Percentiles rank a stretch among this genome's conserved stretches.
These are phyloP conservation scores for Bombus pyrosoma DNA, from an alignment of 1,140 invertebrate species.

Conservation along the genomic window DNA sequence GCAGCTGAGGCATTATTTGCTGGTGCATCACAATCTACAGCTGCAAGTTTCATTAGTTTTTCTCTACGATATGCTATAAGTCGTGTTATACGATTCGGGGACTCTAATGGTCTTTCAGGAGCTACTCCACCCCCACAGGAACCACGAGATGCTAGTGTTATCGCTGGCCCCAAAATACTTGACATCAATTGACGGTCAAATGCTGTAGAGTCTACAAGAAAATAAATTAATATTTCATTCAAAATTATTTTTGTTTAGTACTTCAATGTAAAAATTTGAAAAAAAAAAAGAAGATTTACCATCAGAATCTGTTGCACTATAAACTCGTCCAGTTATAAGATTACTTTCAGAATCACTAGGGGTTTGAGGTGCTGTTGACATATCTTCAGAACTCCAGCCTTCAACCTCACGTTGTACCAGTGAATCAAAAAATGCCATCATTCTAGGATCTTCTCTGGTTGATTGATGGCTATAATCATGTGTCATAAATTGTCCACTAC, in stretches of 20 bases:
- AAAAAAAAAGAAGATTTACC: slow-evolving; percentile 53
- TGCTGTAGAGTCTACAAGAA: slow-evolving; percentile 66
- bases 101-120: slow-evolving; percentile 73
- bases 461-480: slow-evolving; percentile 92
- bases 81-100: slow-evolving; percentile 78
- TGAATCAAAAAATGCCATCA: slow-evolving; percentile 98
- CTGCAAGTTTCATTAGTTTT: slow-evolving; percentile 78
- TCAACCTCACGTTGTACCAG: slow-evolving; percentile 95
- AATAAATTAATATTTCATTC: background rate
- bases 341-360: slow-evolving; percentile 75
- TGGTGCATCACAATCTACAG: slow-evolving; percentile 67
- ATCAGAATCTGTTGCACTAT: slow-evolving; percentile 75
- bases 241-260: background rate
- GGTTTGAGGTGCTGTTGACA: slow-evolving; percentile 67
- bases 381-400: slow-evolving; percentile 84
- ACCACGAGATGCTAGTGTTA: slow-evolving; percentile 44
- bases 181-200: slow-evolving; percentile 69
- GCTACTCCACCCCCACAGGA: slow-evolving; percentile 54
- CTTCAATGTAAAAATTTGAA: background rate
- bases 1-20: slow-evolving; percentile 40
- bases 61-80: slow-evolving; percentile 78
- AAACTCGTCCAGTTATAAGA: slow-evolving; percentile 59
- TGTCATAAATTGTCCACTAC: slow-evolving; percentile 89
- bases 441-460: slow-evolving; percentile 94
- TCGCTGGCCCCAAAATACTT: slow-evolving; percentile 67